phyloP scores from a whole-genome alignment of 2,888 invertebrate genomes.

The Troides oblongomaculatus region DNA sequence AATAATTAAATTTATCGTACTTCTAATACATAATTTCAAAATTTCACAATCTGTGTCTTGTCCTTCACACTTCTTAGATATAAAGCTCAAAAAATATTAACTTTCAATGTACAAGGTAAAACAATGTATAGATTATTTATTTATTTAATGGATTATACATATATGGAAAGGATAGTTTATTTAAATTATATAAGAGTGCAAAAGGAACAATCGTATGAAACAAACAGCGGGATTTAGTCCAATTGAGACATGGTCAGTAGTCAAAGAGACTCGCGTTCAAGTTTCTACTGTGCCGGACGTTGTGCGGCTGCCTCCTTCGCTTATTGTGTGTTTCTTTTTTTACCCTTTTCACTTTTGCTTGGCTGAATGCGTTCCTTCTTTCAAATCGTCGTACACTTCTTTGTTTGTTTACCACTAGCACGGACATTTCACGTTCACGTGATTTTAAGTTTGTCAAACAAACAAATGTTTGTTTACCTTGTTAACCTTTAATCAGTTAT shows the following conservation, averaged over 20 bases:
- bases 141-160: not conserved
- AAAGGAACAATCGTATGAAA: conserved; percentile 3
- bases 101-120: too few species aligned
- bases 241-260: conserved; percentile 55
- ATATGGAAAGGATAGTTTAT: not conserved
- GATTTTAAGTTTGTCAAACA: conserved; percentile 28
- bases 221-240: conserved; percentile 33
- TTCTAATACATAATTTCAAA: too few species aligned
- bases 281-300: conserved; percentile 60
- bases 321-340: conserved; percentile 66
- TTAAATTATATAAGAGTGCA: not conserved
- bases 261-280: conserved; percentile 54
- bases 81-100: too few species aligned
- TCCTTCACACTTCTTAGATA: too few species aligned
- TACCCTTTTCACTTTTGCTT: conserved; percentile 57
- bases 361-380: conserved; percentile 64
- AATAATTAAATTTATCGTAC: too few species aligned
- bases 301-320: conserved; percentile 53
- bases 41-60: too few species aligned
- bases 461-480: not conserved
- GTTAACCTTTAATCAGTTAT: not conserved
- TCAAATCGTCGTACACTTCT: conserved; percentile 53
- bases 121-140: too few species aligned
- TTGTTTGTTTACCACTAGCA: conserved; percentile 58
- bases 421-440: conserved; percentile 44